These are phyloP conservation scores for Theretra japonica DNA, from an alignment of 2,888 invertebrate genomes.

Conservation along the genomic window DNA sequence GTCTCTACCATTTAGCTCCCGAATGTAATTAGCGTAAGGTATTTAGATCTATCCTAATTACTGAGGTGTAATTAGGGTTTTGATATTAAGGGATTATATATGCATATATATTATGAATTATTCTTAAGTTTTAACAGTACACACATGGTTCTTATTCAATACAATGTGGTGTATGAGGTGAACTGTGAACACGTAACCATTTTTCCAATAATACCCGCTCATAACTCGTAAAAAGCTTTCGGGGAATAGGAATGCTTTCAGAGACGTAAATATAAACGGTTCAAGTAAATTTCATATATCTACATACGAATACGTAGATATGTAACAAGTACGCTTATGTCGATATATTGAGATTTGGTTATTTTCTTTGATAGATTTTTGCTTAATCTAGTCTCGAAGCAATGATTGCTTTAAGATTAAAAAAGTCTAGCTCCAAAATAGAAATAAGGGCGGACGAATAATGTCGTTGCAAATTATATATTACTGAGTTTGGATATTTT, in stretches of 20 bases:
- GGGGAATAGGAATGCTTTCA: constrained; percentile 34
- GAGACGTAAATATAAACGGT: constrained; percentile 23
- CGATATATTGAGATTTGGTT: neutral
- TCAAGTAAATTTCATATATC: constrained; percentile 23
- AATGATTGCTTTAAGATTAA: neutral
- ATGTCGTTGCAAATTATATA: neutral
- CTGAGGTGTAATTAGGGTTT: neutral
- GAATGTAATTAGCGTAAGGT: neutral
- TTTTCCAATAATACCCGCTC: constrained; percentile 31
- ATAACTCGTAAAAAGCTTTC: constrained; percentile 35
- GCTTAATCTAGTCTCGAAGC: neutral
- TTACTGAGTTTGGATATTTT: neutral
- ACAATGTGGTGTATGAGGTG: neutral
- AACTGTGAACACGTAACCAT: constrained; percentile 18
- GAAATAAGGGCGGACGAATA: neutral
- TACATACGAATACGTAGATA: neutral
- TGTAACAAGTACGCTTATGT: neutral
- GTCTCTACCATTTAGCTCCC: too few species aligned
- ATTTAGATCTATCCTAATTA: neutral
- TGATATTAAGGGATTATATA: neutral
- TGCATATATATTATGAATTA: neutral
- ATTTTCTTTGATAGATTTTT: neutral
- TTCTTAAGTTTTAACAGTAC: neutral
- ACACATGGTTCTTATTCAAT: neutral
- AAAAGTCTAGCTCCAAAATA: neutral